Evolutionary conservation across 1,140 invertebrate species (phyloP).

Genomic region (Mycetomoellerius zeteki): DNA sequence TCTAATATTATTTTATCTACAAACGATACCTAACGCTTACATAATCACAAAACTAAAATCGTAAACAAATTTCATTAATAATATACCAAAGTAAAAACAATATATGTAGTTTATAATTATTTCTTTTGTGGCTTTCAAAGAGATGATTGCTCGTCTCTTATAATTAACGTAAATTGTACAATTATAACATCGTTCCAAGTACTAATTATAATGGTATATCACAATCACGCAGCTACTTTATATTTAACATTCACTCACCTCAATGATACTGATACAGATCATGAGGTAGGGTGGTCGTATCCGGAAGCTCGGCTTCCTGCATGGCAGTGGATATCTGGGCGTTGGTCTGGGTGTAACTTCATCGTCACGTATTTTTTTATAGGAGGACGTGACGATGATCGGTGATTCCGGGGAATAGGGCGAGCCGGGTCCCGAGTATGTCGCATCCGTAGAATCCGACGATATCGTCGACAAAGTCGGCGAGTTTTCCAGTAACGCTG

Average conservation of each 20-base stretch:
- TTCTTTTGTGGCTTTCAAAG: not conserved
- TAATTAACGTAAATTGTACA: not conserved
- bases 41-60: not conserved
- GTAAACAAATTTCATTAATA: not conserved
- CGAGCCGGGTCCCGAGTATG: conserved; percentile 77
- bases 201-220: not conserved
- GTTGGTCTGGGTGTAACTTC: conserved; percentile 78
- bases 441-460: conserved; percentile 81
- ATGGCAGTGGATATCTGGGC: conserved; percentile 75
- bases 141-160: not conserved
- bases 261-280: conserved; percentile 85
- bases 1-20: not conserved
- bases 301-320: conserved; percentile 83
- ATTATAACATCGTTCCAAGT: not conserved
- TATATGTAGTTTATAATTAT: not conserved
- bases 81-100: not conserved
- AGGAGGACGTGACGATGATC: conserved; percentile 77
- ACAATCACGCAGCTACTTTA: not conserved
- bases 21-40: not conserved
- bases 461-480: conserved; percentile 84
- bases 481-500: conserved; percentile 82
- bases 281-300: conserved; percentile 86
- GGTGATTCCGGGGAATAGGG: conserved; percentile 77
- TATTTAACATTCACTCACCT: conserved; percentile 74
- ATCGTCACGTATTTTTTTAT: conserved; percentile 79